Conservation (phyloP, 2,888 invertebrate genomes). For the Dioctria linearis region DNA sequence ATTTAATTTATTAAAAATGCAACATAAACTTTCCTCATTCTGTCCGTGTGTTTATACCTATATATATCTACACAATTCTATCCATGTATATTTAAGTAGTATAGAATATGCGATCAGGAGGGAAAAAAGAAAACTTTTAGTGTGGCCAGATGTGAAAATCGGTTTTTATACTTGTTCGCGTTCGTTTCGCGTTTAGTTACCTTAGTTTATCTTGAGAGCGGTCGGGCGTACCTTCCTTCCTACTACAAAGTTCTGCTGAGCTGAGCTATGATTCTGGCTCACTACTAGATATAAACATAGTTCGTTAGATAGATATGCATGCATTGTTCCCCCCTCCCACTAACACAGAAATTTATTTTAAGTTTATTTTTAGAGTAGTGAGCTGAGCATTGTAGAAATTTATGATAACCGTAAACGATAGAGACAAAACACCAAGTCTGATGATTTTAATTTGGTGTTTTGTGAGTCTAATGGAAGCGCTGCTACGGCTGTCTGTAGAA, state of each 20-base stretch:
- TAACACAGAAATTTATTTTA: conserved; percentile 23
- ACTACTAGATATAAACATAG: no score
- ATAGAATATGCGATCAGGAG: background rate
- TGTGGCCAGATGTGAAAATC: conserved; percentile 44
- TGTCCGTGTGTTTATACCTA: conserved; percentile 6
- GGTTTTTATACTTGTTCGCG: conserved; percentile 16
- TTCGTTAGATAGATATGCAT: background rate
- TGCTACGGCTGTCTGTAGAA: conserved; percentile 33
- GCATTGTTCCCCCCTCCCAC: conserved; percentile 11
- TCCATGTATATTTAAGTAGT: background rate
- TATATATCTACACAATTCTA: background rate
- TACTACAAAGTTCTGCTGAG: background rate
- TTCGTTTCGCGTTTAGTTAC: conserved; percentile 24
- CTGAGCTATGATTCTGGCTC: background rate
- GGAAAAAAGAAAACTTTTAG: conserved; percentile 11
- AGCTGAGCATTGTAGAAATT: conserved; percentile 36
- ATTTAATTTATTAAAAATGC: conserved; percentile 53
- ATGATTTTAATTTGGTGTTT: conserved; percentile 37
- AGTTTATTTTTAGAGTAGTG: conserved; percentile 37
- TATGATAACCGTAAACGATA: conserved; percentile 49
- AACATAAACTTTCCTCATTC: conserved; percentile 49
- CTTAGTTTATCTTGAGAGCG: conserved; percentile 14
- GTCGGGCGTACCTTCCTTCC: background rate
- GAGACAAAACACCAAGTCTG: conserved; percentile 45
- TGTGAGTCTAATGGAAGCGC: conserved; percentile 21